Percentiles rank a stretch among this genome's conserved stretches.
These are phyloP conservation scores for Drosophila tripunctata DNA, from an alignment of 2,888 invertebrate species.

Conservation along the genomic window DNA sequence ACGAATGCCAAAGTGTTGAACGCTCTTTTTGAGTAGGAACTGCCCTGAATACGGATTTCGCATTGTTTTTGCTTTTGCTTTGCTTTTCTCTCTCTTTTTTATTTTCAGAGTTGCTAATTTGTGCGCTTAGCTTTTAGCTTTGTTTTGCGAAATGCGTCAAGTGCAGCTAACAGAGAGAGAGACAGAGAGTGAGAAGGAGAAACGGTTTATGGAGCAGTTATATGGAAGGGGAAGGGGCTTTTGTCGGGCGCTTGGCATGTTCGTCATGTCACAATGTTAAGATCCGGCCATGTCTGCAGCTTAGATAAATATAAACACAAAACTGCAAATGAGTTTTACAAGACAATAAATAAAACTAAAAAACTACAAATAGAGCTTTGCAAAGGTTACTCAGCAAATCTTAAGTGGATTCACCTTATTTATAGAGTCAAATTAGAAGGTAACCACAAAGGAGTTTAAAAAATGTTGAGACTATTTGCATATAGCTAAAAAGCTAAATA, in stretches of 20 bases:
- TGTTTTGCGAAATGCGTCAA: constrained; percentile 45
- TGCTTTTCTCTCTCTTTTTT: constrained; percentile 13
- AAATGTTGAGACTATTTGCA: too few relatives aligned
- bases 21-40: constrained; percentile 66
- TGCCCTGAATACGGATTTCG: constrained; percentile 79
- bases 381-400: neutral
- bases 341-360: neutral
- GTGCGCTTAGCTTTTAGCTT: constrained; percentile 51
- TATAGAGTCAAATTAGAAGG: too few relatives aligned
- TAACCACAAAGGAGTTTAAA: too few relatives aligned
- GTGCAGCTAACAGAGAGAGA: constrained; percentile 41
- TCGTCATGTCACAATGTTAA: constrained; percentile 35
- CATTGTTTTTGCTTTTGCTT: constrained; percentile 40
- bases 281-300: constrained; percentile 42
- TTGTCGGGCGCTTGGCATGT: constrained; percentile 15
- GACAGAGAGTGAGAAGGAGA: too few relatives aligned
- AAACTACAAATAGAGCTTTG: neutral
- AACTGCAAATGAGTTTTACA: neutral
- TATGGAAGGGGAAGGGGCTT: neutral
- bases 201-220: too few relatives aligned
- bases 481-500: too few relatives aligned
- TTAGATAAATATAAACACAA: neutral
- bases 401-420: too few relatives aligned
- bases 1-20: constrained; percentile 72
- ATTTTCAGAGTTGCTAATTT: constrained; percentile 66